phyloP scores from a whole-genome alignment of 2,113 vertebrate genomes.

The Gracilinanus agilis region DNA sequence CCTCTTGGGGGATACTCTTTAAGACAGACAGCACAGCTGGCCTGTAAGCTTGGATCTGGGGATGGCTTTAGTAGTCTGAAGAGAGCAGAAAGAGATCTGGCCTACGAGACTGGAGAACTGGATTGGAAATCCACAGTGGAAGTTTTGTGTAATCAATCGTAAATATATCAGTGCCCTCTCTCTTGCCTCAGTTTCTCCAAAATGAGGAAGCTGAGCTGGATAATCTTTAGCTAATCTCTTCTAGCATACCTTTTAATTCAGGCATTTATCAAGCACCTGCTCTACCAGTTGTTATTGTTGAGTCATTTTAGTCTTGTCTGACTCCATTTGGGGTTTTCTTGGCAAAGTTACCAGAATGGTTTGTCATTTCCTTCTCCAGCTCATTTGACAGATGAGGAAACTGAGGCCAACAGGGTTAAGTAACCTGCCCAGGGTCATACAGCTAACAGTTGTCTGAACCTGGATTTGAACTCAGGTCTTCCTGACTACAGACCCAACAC shows the following conservation, averaged over 20 bases:
- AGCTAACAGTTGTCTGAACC: too few species aligned
- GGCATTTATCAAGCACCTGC: background rate
- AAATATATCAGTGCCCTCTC: background rate
- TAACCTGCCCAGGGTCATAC: too few species aligned
- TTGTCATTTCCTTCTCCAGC: too few species aligned
- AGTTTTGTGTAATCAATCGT: background rate
- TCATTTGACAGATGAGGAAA: too few species aligned
- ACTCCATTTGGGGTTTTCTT: too few species aligned
- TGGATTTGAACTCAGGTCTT: too few species aligned
- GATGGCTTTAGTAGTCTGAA: background rate
- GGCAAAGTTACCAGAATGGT: too few species aligned
- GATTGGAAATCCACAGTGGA: background rate
- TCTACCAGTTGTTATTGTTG: background rate
- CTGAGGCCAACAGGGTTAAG: too few species aligned
- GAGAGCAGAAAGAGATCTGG: background rate
- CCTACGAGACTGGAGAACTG: background rate
- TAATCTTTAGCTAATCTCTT: background rate
- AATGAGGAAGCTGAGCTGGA: background rate
- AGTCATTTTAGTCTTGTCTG: too few species aligned
- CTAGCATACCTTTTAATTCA: background rate
- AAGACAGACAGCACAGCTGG: background rate
- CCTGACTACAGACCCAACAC: too few species aligned
- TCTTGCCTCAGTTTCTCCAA: background rate
- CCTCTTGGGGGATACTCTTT: background rate
- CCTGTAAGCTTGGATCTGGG: background rate